A percentile compares a stretch with the other conserved stretches of the same genome.
These are phyloP conservation scores for Lepisosteus oculatus DNA, from an alignment of 2,113 vertebrate genomes.

Conservation along the genomic window DNA sequence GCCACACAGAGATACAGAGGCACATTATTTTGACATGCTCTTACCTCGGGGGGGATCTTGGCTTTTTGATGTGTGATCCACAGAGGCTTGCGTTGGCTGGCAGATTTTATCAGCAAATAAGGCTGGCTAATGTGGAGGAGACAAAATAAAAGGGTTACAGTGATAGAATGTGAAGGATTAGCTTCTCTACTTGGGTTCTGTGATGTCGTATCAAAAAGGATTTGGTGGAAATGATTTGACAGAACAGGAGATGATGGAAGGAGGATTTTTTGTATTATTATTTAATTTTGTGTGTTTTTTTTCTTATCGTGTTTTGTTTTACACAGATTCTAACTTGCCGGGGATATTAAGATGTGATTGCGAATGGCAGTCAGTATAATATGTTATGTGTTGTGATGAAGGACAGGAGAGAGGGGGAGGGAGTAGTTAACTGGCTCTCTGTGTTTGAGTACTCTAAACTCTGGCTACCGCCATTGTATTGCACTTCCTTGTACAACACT, in stretches of 20 bases:
- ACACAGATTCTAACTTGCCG: conserved; percentile 57
- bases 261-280: conserved; percentile 53
- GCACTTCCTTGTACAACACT: no score
- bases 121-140: conserved; percentile 53
- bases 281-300: conserved; percentile 45
- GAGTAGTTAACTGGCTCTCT: not conserved
- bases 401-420: conserved; percentile 22
- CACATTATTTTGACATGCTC: conserved; percentile 44
- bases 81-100: conserved; percentile 43
- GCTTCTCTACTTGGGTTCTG: conserved; percentile 55
- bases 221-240: conserved; percentile 57
- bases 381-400: conserved; percentile 50
- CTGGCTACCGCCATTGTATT: no score
- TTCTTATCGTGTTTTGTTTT: conserved; percentile 47
- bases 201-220: conserved; percentile 64
- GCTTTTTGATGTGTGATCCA: conserved; percentile 69
- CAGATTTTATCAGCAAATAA: conserved; percentile 65
- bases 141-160: conserved; percentile 58
- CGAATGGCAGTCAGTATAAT: conserved; percentile 58
- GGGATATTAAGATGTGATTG: conserved; percentile 58
- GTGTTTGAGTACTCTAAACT: no score
- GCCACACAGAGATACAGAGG: conserved; percentile 57
- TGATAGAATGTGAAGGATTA: conserved; percentile 70
- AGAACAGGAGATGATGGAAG: conserved; percentile 50
- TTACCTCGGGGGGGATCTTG: conserved; percentile 36